Evolutionary conservation across 1,140 invertebrate species (phyloP).

Genomic region (Leptonema lineaticorne): DNA sequence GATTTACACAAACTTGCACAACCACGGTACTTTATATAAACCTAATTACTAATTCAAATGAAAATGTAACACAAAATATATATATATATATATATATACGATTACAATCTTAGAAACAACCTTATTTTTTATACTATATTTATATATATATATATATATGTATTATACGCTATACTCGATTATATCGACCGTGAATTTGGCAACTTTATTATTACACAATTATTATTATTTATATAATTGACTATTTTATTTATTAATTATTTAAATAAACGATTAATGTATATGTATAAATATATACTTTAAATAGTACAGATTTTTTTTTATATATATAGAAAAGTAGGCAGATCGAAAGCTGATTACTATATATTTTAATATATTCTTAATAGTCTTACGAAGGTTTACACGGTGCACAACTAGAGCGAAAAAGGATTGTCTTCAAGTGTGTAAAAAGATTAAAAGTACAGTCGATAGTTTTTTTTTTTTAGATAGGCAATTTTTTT

Average conservation of each 20-base stretch:
- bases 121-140: too few relatives aligned
- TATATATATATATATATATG: too few relatives aligned
- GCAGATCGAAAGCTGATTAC: background rate
- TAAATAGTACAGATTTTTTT: background rate
- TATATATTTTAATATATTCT: background rate
- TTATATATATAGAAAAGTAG: background rate
- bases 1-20: background rate
- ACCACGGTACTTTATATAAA: background rate
- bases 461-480: conserved; percentile 20
- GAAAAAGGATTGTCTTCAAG: conserved; percentile 35
- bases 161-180: conserved; percentile 17
- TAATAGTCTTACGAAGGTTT: conserved; percentile 32
- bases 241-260: background rate
- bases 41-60: background rate
- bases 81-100: too few relatives aligned
- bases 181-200: conserved; percentile 28
- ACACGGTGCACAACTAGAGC: conserved; percentile 36
- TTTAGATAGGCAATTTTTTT: conserved; percentile 13
- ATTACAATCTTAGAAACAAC: too few relatives aligned
- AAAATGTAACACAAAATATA: too few relatives aligned
- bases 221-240: background rate
- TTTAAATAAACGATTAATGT: background rate
- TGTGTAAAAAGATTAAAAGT: background rate
- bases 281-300: background rate
- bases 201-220: too few relatives aligned